These are phyloP conservation scores for Cotesia glomerata DNA, from an alignment of 1,140 invertebrate genomes.

Conservation along the genomic window DNA sequence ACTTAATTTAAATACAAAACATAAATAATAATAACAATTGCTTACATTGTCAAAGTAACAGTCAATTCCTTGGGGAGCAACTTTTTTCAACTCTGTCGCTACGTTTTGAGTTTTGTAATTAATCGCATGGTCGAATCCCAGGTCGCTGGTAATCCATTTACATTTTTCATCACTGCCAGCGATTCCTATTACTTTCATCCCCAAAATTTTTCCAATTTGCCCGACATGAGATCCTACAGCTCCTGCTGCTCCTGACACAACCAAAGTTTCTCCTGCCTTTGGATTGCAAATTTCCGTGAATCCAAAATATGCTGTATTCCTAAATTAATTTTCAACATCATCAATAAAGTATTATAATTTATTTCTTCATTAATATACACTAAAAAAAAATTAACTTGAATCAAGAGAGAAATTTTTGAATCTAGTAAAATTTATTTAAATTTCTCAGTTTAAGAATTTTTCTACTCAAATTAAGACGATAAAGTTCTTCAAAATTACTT, in stretches of 20 bases:
- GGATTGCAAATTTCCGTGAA: conserved; percentile 73
- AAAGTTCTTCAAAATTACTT: no score
- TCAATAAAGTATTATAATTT: no score
- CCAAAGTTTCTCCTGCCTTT: conserved; percentile 71
- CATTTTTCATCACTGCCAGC: conserved; percentile 75
- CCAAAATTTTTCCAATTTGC: conserved; percentile 75
- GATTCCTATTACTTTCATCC: conserved; percentile 75
- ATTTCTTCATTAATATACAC: neutral
- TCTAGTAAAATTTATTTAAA: no score
- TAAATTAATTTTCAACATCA: no score
- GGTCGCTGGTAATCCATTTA: conserved; percentile 69
- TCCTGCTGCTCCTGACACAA: conserved; percentile 71
- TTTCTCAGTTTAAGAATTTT: no score
- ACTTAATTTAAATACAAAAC: no score
- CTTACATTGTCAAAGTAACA: conserved; percentile 79
- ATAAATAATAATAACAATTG: neutral
- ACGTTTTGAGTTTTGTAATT: conserved; percentile 75
- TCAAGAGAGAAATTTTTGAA: no score
- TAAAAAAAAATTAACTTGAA: no score
- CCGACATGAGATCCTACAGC: conserved; percentile 76
- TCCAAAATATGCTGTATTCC: conserved; percentile 78
- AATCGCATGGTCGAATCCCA: conserved; percentile 72
- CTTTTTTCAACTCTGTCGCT: conserved; percentile 64
- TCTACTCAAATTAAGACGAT: no score
- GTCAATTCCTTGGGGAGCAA: conserved; percentile 73